Evolutionary conservation across 37 sponge, comb jelly and placozoan genomes (phyloP), one percentile per base, ranked within the genome.

Genomic region (Cliona cf. orientalis): DNA sequence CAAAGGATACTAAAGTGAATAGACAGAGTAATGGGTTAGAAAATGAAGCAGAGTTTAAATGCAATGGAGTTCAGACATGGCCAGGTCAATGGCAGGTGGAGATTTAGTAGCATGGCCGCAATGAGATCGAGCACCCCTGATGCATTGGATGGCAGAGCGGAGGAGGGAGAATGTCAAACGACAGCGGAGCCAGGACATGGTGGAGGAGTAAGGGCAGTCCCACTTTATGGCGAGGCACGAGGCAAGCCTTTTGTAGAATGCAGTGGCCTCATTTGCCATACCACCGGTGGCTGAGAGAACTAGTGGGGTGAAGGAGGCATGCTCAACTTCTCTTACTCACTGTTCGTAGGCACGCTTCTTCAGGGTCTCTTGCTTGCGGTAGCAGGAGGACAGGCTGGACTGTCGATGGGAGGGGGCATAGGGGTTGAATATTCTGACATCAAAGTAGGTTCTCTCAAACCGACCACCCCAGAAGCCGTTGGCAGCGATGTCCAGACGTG

Each of bases 341-440:
- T 80, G 71, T 9, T 29, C 71, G 37, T 69, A 62, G n/a, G n/a
- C n/a, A n/a, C n/a, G n/a, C n/a, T n/a, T n/a, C n/a, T 65, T 63
- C 78, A 22, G 66, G 2, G 23, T 29, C 45, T 78, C 78, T 36
- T 78, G 78, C 28, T 32, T 63, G 49, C 45, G 64, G 65, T 78
- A 78, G 53, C 40, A 46, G 28, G 45, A 17, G 9, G 66, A 58
- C 33, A 60, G 32, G 35, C 28, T 23, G 5, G 28, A 21, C 6
- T 65, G 44, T 66, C 78, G 46, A 28, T 65, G 23, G 28, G 66
- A 66, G 23, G 81, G 72, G 21, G 81, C 81, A 42, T 81, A 60
- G 31, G 81, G 71, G 71, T 81, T 37, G 44, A 81, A 81, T 22
- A 81, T 72, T 72, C 71, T 34, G 25, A 81, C 81, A 71, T 81